Percentiles rank a stretch among this genome's conserved stretches.
Evolutionary conservation across 2,888 invertebrate species (phyloP).

Genomic region (Leptinotarsa tumamoca): DNA sequence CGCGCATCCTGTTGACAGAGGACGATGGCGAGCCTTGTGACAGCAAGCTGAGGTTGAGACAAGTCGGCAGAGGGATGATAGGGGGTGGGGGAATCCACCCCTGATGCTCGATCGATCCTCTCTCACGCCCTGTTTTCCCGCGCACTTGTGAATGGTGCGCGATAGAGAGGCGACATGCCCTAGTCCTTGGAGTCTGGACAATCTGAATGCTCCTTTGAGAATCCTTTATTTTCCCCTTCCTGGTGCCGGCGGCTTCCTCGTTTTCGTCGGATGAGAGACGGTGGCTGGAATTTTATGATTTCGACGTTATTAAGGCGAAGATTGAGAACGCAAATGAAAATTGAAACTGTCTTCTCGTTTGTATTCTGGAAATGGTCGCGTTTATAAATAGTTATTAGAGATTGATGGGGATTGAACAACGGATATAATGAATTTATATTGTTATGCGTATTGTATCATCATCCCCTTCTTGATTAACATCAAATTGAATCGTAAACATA

Average conservation of each 20-base stretch:
- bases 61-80: conserved; percentile 57
- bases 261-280: conserved; percentile 29
- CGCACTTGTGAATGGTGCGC: conserved; percentile 57
- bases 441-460: too few species aligned
- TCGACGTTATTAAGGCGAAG: conserved; percentile 32
- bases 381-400: neutral
- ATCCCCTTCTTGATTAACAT: too few species aligned
- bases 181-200: conserved; percentile 56
- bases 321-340: neutral
- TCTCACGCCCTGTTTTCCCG: conserved; percentile 64
- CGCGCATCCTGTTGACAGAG: conserved; percentile 64
- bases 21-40: conserved; percentile 60
- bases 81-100: conserved; percentile 61
- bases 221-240: conserved; percentile 50
- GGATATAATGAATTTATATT: neutral
- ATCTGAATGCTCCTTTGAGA: conserved; percentile 59
- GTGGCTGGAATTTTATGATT: conserved; percentile 43
- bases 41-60: conserved; percentile 59
- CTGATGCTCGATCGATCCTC: conserved; percentile 64
- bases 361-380: neutral
- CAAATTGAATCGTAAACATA: too few species aligned
- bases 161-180: conserved; percentile 41
- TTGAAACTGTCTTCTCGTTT: conserved; percentile 7
- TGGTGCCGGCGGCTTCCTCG: conserved; percentile 42
- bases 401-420: neutral